These are phyloP conservation scores for Quiscalus mexicanus DNA, from an alignment of 2,113 vertebrate species.

Conservation along the genomic window DNA sequence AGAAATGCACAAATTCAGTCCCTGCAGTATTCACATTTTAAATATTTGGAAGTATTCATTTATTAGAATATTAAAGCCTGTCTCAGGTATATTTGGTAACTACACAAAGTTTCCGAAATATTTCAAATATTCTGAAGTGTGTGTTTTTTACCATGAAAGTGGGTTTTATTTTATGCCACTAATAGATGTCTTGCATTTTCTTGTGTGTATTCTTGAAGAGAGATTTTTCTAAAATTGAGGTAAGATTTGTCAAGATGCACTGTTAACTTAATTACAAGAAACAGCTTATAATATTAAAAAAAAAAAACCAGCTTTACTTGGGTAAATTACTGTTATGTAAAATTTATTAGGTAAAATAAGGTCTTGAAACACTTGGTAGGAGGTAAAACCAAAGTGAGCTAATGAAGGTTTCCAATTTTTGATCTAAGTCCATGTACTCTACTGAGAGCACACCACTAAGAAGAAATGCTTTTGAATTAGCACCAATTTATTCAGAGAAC, in stretches of 20 bases:
- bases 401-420: not conserved
- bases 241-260: not conserved
- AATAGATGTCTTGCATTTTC: not conserved
- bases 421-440: not conserved
- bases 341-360: not conserved
- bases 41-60: not conserved
- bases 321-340: not conserved
- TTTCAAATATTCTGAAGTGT: not conserved
- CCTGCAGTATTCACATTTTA: not conserved
- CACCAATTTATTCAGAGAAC: not conserved
- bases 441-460: not conserved
- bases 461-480: slow-evolving; percentile 3
- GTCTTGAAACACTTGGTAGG: not conserved
- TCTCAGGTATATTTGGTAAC: not conserved
- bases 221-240: not conserved
- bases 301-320: not conserved
- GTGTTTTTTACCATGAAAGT: not conserved
- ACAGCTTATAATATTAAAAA: not conserved
- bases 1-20: not conserved
- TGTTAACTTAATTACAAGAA: not conserved
- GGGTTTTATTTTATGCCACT: not conserved
- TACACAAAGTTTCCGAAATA: not conserved
- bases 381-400: not conserved
- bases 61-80: not conserved
- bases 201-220: not conserved